phyloP scores from a whole-genome alignment of 2,888 invertebrate genomes.

The Patella ulyssiponensis region DNA sequence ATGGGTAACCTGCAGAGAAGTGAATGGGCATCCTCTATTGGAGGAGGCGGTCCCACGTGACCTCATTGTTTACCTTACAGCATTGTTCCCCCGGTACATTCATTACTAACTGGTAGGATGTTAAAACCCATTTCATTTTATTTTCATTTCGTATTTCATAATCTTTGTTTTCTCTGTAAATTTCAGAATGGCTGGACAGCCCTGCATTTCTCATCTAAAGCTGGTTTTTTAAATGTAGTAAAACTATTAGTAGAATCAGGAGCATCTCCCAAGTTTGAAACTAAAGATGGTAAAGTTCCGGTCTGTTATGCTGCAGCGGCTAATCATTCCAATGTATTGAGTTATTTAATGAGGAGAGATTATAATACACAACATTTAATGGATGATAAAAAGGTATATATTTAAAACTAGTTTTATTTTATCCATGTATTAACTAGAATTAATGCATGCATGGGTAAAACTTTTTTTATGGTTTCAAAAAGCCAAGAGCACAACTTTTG shows the following conservation, averaged over 20 bases:
- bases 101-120: too few species aligned
- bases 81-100: too few species aligned
- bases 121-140: too few species aligned
- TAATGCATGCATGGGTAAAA: too few species aligned
- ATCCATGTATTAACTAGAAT: too few species aligned
- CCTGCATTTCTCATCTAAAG: constrained; percentile 70
- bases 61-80: too few species aligned
- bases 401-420: too few species aligned
- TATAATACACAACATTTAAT: constrained; percentile 97
- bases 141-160: too few species aligned
- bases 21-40: too few species aligned
- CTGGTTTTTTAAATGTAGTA: constrained; percentile 93
- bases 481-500: not conserved
- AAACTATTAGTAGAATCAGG: constrained; percentile 95
- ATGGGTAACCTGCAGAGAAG: too few species aligned
- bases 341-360: constrained; percentile 96
- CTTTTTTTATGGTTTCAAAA: too few species aligned
- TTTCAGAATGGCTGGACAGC: constrained; percentile 70
- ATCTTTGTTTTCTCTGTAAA: not conserved
- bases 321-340: constrained; percentile 95
- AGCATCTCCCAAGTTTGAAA: constrained; percentile 87
- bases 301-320: constrained; percentile 98
- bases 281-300: constrained; percentile 95
- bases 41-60: too few species aligned
- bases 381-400: constrained; percentile 89